These are phyloP conservation scores for Connochaetes taurinus DNA, from an alignment of 2,113 vertebrate genomes.

Conservation along the genomic window DNA sequence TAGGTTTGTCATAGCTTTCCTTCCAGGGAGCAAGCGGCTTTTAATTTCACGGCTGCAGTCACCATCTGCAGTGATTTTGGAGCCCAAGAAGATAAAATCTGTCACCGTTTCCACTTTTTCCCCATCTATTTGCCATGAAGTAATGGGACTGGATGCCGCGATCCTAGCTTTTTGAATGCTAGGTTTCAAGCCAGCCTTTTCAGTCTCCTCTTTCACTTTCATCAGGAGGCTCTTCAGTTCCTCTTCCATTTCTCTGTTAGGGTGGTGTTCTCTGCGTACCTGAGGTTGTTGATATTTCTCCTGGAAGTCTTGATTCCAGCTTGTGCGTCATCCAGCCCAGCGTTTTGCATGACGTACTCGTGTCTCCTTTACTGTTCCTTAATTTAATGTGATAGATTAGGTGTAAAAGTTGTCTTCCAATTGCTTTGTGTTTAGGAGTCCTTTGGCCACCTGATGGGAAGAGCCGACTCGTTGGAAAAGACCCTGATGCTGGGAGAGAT, in stretches of 20 bases:
- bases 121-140: not conserved
- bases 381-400: not conserved
- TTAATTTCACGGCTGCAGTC: not conserved
- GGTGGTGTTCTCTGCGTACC: rapidly evolving
- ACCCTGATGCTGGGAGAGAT: not conserved
- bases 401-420: not conserved
- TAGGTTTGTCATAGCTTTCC: not conserved
- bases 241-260: not conserved
- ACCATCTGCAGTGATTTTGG: not conserved
- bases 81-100: not conserved
- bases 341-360: rapidly evolving
- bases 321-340: not conserved
- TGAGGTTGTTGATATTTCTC: not conserved
- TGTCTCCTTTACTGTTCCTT: not conserved
- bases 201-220: not conserved
- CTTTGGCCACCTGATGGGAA: not conserved
- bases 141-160: not conserved
- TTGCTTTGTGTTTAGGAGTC: no score
- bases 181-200: not conserved
- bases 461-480: not conserved
- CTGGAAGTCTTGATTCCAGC: not conserved
- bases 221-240: not conserved
- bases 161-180: not conserved
- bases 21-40: not conserved
- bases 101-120: not conserved